Evolutionary conservation across 2,113 vertebrate genomes (phyloP).

Genomic region (Madoqua kirkii): DNA sequence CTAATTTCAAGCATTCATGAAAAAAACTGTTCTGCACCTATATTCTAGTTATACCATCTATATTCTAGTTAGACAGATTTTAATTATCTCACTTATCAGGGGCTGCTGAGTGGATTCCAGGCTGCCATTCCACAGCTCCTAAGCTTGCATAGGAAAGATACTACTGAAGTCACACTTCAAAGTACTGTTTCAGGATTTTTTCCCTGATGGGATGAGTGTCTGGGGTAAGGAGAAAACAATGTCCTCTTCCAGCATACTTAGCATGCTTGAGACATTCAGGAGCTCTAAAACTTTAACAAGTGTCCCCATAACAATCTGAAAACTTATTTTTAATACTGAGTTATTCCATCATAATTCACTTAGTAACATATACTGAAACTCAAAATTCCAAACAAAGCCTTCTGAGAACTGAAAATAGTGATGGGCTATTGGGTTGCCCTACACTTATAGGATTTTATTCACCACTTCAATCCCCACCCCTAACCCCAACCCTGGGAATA

Average conservation of each 20-base stretch:
- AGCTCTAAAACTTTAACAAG: conserved; percentile 20
- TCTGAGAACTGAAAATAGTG: background rate
- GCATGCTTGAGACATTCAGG: background rate
- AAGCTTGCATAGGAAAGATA: background rate
- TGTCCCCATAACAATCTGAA: background rate
- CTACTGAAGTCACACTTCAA: conserved; percentile 19
- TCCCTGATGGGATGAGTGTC: background rate
- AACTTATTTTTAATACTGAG: conserved; percentile 20
- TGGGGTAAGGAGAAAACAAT: background rate
- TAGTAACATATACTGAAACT: background rate
- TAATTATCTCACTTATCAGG: background rate
- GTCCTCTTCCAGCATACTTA: background rate
- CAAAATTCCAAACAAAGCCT: conserved; percentile 1
- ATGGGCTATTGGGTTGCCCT: background rate
- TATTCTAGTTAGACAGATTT: conserved; percentile 14
- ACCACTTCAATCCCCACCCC: background rate
- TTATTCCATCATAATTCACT: conserved; percentile 5
- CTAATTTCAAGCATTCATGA: conserved; percentile 17
- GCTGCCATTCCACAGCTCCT: background rate
- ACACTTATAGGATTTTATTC: background rate
- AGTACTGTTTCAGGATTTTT: background rate
- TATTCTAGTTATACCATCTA: background rate
- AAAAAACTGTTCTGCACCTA: background rate
- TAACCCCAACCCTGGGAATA: background rate
- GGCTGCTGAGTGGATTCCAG: background rate